Conservation (phyloP, 1,140 invertebrate species). For the Platyscapa corneri region DNA sequence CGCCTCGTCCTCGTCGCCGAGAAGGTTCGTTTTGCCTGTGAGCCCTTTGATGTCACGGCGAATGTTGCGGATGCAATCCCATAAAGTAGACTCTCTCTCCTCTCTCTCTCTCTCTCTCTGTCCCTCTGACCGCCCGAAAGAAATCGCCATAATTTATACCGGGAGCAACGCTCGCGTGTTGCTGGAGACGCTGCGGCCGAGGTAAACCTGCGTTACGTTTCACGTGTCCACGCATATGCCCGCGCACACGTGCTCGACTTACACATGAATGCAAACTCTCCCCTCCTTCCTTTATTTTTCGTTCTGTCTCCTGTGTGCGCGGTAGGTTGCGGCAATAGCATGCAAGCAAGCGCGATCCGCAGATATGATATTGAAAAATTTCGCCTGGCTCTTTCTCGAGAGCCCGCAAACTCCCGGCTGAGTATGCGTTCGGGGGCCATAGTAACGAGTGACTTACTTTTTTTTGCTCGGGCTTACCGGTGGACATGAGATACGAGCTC, state of each 20-base stretch:
- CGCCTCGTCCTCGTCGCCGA: constrained; percentile 3
- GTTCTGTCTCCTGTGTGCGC: not conserved
- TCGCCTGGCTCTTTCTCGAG: constrained; percentile 18
- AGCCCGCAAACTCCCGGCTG: too few relatives aligned
- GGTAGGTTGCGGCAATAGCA: not conserved
- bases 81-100: constrained; percentile 56
- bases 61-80: constrained; percentile 64
- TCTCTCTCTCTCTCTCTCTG: not conserved
- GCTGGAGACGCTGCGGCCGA: constrained; percentile 33
- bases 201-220: constrained; percentile 40
- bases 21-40: constrained; percentile 46
- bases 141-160: constrained; percentile 73
- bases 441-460: not conserved
- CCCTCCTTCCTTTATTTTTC: not conserved
- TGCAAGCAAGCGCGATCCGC: not conserved
- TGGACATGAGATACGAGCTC: not conserved
- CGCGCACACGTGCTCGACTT: constrained; percentile 52
- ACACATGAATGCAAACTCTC: constrained; percentile 17
- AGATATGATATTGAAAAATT: constrained; percentile 48
- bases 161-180: constrained; percentile 71
- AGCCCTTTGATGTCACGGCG: constrained; percentile 71
- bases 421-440: not conserved
- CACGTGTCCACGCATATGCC: constrained; percentile 48
- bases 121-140: constrained; percentile 64
- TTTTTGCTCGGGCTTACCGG: not conserved